Base-by-base conservation (phyloP, 2,797 vertebrate species). In the Dryobates pubescens region DNA sequence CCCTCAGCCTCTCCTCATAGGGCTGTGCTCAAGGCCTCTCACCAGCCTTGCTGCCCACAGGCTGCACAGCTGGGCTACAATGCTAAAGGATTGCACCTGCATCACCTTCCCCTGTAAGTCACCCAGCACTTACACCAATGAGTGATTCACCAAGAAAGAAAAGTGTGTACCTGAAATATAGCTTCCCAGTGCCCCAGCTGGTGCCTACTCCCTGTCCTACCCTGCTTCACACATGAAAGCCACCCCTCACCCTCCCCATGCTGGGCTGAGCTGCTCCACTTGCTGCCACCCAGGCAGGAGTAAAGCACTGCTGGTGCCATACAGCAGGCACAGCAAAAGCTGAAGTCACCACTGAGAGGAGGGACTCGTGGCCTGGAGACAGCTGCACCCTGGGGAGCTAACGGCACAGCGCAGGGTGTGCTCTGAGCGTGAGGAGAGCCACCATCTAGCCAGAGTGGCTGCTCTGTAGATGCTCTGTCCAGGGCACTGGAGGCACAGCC, bases 51-150 rank as follows among this genome's bases (percentile, higher is more conserved):
- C n/a, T n/a, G n/a, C n/a, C 1, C 24, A n/a, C 38, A 43, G 32
- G 16, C 64, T 38, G 16, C 27, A 76, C 3, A 36, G 24, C 32
- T 15, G 10, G 69, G 29, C 14, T 61, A 63, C 24, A 70, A 36
- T 58, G 10, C 27, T 54, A 2, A 61, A 78, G 45, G 15, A 47
- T 7, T 43, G 16, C 2, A 0, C 13, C 15, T 22, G 38, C 20
- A 51, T 67, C 76, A 54, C 17, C 41, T 58, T 14, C 7, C 5
- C 0, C 1, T 14, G 7, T 8, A 23, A 79, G 41, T 4, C 4
- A 1, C 34, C 29, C 19, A 54, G 5, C 6, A 10, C 17, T 43
- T 13, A 27, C 3, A 6, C 6, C 0, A 0, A 7, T 2, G 10
- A 71, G 10, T 1, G 6, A 18, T 22, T 22, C 15, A 43, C 17